phyloP scores from a whole-genome alignment of 1,140 invertebrate genomes.

The Atopsyche davidsoni region DNA sequence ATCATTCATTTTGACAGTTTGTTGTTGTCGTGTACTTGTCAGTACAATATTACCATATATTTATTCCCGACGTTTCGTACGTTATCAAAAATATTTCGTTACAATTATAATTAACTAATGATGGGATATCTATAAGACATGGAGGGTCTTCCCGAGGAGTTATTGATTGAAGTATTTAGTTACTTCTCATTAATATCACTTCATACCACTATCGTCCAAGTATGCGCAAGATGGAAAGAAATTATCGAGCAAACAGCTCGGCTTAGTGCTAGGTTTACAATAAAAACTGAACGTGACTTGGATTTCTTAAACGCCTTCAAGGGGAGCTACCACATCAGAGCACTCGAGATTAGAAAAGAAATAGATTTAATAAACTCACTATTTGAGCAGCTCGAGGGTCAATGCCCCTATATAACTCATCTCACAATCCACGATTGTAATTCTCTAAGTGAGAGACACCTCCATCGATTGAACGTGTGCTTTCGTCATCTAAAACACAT shows the following conservation, averaged over 20 bases:
- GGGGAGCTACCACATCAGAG: conserved; percentile 4
- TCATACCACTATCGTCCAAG: background rate
- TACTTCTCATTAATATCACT: conserved; percentile 18
- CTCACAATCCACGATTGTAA: conserved; percentile 16
- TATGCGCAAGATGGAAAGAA: conserved; percentile 20
- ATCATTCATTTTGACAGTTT: no score
- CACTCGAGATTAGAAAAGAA: conserved; percentile 11
- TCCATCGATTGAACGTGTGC: conserved; percentile 13
- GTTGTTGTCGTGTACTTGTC: no score
- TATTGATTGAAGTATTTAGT: conserved; percentile 18
- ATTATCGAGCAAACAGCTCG: conserved; percentile 1
- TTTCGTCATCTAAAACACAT: conserved; percentile 17
- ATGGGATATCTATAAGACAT: no score
- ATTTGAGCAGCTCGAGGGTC: conserved; percentile 8
- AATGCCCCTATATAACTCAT: conserved; percentile 13
- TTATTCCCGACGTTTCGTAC: no score
- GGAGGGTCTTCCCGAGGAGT: conserved; percentile 21
- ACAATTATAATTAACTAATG: no score
- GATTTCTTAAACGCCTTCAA: conserved; percentile 9
- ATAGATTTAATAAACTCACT: conserved; percentile 17
- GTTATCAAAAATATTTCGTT: no score
- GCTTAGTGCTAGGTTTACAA: conserved; percentile 5
- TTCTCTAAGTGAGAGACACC: conserved; percentile 15
- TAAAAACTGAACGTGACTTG: conserved; percentile 9
- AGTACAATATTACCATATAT: no score